Evolutionary conservation across 2,797 vertebrate species (phyloP), one percentile per base, ranked within the genome.

Genomic region (Microchirus variegatus): DNA sequence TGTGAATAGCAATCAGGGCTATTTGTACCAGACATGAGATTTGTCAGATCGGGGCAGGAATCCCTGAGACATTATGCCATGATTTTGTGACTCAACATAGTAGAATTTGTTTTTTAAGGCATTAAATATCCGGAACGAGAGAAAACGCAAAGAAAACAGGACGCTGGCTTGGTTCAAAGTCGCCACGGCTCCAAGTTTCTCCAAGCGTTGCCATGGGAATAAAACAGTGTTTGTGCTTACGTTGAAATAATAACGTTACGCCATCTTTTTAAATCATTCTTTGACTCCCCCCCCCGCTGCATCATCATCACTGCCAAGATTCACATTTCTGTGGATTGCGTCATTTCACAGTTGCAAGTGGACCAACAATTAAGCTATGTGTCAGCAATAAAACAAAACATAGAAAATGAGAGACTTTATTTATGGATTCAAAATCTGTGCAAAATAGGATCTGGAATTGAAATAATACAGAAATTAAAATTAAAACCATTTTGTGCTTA

Each of bases 21-120:
- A 38, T 75, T 83, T 80, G 80, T 64, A 80, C 78, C 41, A 75
- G 57, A 69, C 68, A 73, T 73, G n/a, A n/a, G n/a, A 68, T 77
- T 75, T 73, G 75, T 67, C 57, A 47, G 67, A 66, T 76, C 59
- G 50, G 87, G 84, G 86, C 87, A 70, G 87, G 87, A 59, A 78
- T 80, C 85, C 81, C 77, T 67, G 80, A 73, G 63, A 70, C 73
- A 67, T 75, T 70, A 77, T 77, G 71, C 73, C 79, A 81, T 74
- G 67, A 63, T 66, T 59, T 59, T 74, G 40, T 73, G 57, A 67
- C 70, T 57, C 51, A 51, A 54, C 59, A 49, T 62, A 59, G 52
- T 73, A 22, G 0, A 22, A 3, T 48, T 44, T 56, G 57, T 69
- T 59, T 67, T 68, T 12, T 60, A 63, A 59, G 46, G 50, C 56